Evolutionary conservation across 2,797 vertebrate genomes (phyloP), one percentile per base, ranked within the genome.

Genomic region (Argentina silus): DNA sequence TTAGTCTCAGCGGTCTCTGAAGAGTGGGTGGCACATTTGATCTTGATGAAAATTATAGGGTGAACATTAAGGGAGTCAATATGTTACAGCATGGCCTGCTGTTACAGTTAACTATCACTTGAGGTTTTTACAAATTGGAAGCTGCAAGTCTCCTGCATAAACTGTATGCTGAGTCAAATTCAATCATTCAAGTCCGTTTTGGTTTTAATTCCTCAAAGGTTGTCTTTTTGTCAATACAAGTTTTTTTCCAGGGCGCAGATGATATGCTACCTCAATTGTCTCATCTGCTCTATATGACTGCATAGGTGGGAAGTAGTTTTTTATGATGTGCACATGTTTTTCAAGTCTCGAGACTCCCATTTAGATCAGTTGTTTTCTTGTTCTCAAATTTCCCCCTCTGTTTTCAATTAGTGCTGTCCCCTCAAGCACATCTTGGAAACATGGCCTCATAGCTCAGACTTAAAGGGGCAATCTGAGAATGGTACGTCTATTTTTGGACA

Each of bases 341-440:
- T 48, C 14, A 15, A 23, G 56, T 60, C 19, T 45, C 7, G 42
- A 3, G 19, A 6, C 68, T n/a, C n/a, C n/a, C 2, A 14, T 19
- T 53, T 14, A 14, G 53, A 56, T 4, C 42, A 12, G 36, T 60
- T 47, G 12, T 47, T 69, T 69, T 43, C 56, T 44, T 7, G 6
- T 36, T 64, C 9, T 17, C 17, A 44, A 44, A 10, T n/a, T 57
- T 44, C 63, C 60, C n/a, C 47, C 27, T 69, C 61, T 78, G 76
- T 66, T 74, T 73, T 66, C 55, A 65, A 66, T 77, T 70, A 78
- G 42, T 43, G 65, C 42, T 50, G 44, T 73, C 17, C 51, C 59
- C 63, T 60, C 67, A 66, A 64, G 53, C 50, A 74, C 67, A 75
- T 5, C 51, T 60, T 44, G 17, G 15, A 73, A 19, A 60, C 62